Base-by-base conservation (phyloP, 2,113 vertebrate genomes). In the Bubalus kerabau region DNA sequence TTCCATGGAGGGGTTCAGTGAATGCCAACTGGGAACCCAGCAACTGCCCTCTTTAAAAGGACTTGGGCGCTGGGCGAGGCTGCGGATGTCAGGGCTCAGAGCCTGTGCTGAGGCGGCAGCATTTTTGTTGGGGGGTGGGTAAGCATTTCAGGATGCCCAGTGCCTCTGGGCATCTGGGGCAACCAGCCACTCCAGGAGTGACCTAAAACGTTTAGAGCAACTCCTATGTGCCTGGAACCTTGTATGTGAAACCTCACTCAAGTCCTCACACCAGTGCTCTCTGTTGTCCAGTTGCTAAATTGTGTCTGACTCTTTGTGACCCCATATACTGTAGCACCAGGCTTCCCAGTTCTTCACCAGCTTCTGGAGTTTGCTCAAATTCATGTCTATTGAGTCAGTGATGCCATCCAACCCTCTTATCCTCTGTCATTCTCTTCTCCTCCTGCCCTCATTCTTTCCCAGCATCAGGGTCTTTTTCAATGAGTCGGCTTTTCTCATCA, bases 191-290 rank as follows among this genome's bases (percentile, higher is more conserved):
- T 23, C 16, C 11, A 26, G 59, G 43, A 24, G 11, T 16, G 62
- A 54, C 40, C 36, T 43, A 19, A 10, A 57, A 15, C 7, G 21
- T 15, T 54, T 21, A 80, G 24, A 90, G 28, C 32, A 7, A 28
- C 60, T 32, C 16, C 84, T 40, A 2, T 1, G 43, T 9, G 43
- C 36, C n/a, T 7, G 11, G 4, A 2, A 1, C 62, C 17, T 21
- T 5, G 1, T 1, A 2, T 0, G 5, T 11, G 15, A 17, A 5
- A 9, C 6, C 48, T n/a, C 64, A 17, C 3, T 14, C 9, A 5
- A 10, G 5, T 26, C 24, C 30, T 82, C 24, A 32, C 1, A 1
- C 11, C 21, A 24, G n/a, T 7, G 43, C 52, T n/a, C 5, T 74
- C 71, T 24, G 36, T 32, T 26, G 23, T 26, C 24, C 21, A 40